Evolutionary conservation across 2,113 vertebrate species (phyloP).

Genomic region (Neodon shergylaensis): DNA sequence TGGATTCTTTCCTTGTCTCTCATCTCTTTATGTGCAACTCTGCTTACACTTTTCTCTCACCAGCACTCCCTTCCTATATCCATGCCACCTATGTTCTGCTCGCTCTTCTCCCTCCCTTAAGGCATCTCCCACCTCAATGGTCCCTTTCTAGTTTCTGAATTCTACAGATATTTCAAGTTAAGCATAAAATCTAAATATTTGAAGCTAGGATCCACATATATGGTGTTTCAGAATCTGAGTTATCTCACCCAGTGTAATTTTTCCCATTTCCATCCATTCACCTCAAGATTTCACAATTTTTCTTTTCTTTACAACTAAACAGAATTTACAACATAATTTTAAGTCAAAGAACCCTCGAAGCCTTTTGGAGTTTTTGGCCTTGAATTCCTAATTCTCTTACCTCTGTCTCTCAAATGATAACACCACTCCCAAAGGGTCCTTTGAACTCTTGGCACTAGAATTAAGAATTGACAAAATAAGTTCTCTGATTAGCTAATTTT

Average conservation of each 20-base stretch:
- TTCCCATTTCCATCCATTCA: neutral
- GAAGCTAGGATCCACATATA: neutral
- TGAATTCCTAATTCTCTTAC: neutral
- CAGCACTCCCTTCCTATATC: neutral
- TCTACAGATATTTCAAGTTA: neutral
- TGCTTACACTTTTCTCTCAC: neutral
- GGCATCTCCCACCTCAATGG: neutral
- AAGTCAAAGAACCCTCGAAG: neutral
- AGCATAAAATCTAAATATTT: neutral
- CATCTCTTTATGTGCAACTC: neutral
- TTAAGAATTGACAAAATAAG: neutral
- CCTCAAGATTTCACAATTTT: neutral
- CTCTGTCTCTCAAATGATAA: no score
- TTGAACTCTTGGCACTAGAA: slow-evolving; percentile 29
- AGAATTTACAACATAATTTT: neutral
- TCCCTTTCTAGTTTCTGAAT: neutral
- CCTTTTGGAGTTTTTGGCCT: neutral
- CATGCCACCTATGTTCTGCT: neutral
- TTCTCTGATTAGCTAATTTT: neutral
- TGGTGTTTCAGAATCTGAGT: neutral
- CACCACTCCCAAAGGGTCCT: neutral
- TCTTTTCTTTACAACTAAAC: neutral
- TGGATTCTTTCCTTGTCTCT: neutral
- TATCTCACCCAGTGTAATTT: neutral
- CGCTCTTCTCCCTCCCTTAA: neutral